Evolutionary conservation across 2,888 invertebrate genomes (phyloP), one percentile per base, ranked within the genome.

Genomic region (Archips crataeganus): DNA sequence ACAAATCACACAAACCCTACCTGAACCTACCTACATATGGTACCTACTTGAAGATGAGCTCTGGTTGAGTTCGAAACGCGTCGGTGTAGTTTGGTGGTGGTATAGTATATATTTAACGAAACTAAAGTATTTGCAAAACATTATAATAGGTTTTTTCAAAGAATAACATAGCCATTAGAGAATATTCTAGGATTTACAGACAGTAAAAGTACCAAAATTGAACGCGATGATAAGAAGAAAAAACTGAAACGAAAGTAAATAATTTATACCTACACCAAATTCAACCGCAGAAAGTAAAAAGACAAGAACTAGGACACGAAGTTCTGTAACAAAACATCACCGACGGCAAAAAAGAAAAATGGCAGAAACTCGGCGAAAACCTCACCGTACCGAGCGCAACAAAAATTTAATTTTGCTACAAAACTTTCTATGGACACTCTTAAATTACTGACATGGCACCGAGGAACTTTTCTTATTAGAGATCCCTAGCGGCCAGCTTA

Each of bases 351-450:
- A 64, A 64, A 63, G 60, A 60, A 64, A 69, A 79, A 77, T 74
- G 70, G 75, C 74, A 74, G 77, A 79, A 81, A 79, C 67, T 73
- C 75, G 63, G 69, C 76, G 78, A 71, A 77, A 79, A 76, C 78
- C 74, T 63, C 68, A 78, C 68, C 75, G 76, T 77, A 80, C 78
- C 78, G 77, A 79, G 81, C 79, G 83, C 83, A 85, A 85, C 83
- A 88, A 88, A 89, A 90, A 88, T 84, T 87, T 86, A 86, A 89
- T 89, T 89, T 88, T 80, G 85, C 83, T 84, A 84, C 84, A 83
- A 81, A 89, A 90, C 85, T 90, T 88, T 85, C 76, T 87, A 86
- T 84, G 84, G 84, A 76, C 83, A 83, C 85, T 87, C 85, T 86
- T 87, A 89, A 90, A 88, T 90, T 87, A 89, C 89, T 86, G 85